phyloP scores from a whole-genome alignment of 2,113 vertebrate genomes.

The Amphiprion percula region DNA sequence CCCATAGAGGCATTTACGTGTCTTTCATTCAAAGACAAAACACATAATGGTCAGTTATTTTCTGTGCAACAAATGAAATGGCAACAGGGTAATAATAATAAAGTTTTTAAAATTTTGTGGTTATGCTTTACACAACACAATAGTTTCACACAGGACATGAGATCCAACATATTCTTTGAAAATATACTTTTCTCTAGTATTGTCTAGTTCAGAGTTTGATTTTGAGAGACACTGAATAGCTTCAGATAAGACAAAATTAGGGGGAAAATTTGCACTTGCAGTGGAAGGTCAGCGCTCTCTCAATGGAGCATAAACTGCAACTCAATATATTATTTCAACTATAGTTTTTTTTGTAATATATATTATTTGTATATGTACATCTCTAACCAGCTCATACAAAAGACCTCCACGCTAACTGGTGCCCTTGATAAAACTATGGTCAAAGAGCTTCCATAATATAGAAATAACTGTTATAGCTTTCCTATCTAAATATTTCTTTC shows the following conservation, averaged over 20 bases:
- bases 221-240: background rate
- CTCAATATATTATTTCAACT: slow-evolving; percentile 58
- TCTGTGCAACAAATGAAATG: slow-evolving; percentile 36
- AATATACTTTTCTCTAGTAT: slow-evolving; percentile 40
- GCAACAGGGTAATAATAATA: background rate
- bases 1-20: background rate
- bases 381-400: slow-evolving; percentile 40
- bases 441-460: background rate
- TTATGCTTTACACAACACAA: background rate
- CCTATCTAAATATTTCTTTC: slow-evolving; percentile 28
- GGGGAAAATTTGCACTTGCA: slow-evolving; percentile 18
- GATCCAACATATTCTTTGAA: slow-evolving; percentile 29
- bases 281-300: slow-evolving; percentile 12
- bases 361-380: slow-evolving; percentile 70
- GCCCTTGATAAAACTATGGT: background rate
- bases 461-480: slow-evolving; percentile 21
- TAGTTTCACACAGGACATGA: slow-evolving; percentile 13
- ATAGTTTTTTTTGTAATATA: slow-evolving; percentile 42
- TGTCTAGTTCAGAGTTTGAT: background rate
- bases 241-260: slow-evolving; percentile 14
- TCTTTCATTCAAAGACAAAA: background rate
- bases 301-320: slow-evolving; percentile 13
- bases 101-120: background rate
- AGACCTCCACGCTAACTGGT: slow-evolving; percentile 28
- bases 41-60: slow-evolving; percentile 30